Base-by-base conservation (phyloP, 1,140 invertebrate species). In the Drosophila murphyi region DNA sequence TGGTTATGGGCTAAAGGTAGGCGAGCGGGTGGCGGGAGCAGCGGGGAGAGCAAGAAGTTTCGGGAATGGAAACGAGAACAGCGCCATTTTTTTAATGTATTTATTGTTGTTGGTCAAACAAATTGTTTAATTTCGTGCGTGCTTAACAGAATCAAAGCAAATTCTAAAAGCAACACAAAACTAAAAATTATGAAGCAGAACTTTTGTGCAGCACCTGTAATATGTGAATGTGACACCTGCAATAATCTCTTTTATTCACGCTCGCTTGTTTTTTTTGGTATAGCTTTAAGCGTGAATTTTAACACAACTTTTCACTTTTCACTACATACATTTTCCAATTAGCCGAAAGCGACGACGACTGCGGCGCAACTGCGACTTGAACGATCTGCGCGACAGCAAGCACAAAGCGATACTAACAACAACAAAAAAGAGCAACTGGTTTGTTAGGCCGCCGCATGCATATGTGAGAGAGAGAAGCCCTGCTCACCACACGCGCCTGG, bases 361-460 rank as follows among this genome's bases (percentile, higher is more conserved):
- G 35, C 50, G 8, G 43, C 10, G 6, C 39, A 45, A 67, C 51
- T 47, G 12, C 34, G 43, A 48, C 51, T 50, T 50, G 45, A 70
- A 47, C 76, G 83, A 87, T 87, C 82, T 87, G 79, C 73, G 63
- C 76, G 85, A 59, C 60, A 77, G 60, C 83, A 75, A 74, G 73
- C 80, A 64, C 75, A 76, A 80, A 80, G 67, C 63, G 80, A 69
- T 72, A 86, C 82, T 86, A 86, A 85, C 72, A 87, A 78, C 78
- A 73, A 74, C 65, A 74, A 73, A 74, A 57, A 74, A 62, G 59
- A 61, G 72, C 76, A 86, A 83, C 82, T 86, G 82, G 82, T 85
- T 85, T 81, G n/a, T 31, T n/a, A 43, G 20, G 76, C 68, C 68
- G 50, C 20, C 20, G 20, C 20, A 20, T 20, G 20, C 64, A 48